A percentile compares a stretch with the other conserved stretches of the same genome.
phyloP scores from a whole-genome alignment of 1,140 invertebrate genomes.

The Pseudomyrmex pallidus region DNA sequence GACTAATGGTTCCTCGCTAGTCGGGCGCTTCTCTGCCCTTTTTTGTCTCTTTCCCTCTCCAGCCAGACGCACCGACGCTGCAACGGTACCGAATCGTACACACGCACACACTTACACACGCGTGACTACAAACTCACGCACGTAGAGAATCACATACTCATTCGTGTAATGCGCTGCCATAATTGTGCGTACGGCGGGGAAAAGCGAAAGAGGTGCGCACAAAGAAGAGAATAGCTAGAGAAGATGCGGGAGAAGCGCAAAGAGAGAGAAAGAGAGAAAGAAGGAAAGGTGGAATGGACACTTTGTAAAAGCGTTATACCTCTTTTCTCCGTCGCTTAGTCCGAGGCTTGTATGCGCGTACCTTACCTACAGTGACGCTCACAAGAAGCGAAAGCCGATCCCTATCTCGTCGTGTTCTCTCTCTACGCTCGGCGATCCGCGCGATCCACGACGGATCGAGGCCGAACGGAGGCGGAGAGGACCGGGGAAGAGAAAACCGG shows the following conservation, averaged over 20 bases:
- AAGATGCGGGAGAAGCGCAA: background rate
- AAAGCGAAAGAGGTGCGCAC: slow-evolving; percentile 45
- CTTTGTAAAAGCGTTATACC: slow-evolving; percentile 75
- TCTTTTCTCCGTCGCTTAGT: slow-evolving; percentile 67
- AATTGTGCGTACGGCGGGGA: slow-evolving; percentile 65
- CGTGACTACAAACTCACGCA: background rate
- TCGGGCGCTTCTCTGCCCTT: slow-evolving; percentile 3
- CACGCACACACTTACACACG: background rate
- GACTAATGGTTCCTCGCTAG: slow-evolving; percentile 75
- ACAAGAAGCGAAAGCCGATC: slow-evolving; percentile 76
- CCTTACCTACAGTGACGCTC: slow-evolving; percentile 74
- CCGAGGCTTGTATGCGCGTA: slow-evolving; percentile 62
- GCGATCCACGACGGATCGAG: slow-evolving; percentile 19
- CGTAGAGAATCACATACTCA: slow-evolving; percentile 39
- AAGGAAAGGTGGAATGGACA: slow-evolving; percentile 52
- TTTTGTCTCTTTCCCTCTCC: background rate
- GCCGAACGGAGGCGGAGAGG: slow-evolving; percentile 21
- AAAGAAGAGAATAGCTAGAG: background rate
- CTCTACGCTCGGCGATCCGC: slow-evolving; percentile 70
- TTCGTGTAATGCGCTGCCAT: slow-evolving; percentile 68
- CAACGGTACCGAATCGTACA: slow-evolving; percentile 19
- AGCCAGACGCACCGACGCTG: slow-evolving; percentile 40
- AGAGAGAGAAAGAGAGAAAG: background rate
- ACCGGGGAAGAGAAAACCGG: background rate
- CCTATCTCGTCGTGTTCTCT: slow-evolving; percentile 73